phyloP scores from a whole-genome alignment of 2,888 invertebrate genomes.

The Habroteleia sp. region DNA sequence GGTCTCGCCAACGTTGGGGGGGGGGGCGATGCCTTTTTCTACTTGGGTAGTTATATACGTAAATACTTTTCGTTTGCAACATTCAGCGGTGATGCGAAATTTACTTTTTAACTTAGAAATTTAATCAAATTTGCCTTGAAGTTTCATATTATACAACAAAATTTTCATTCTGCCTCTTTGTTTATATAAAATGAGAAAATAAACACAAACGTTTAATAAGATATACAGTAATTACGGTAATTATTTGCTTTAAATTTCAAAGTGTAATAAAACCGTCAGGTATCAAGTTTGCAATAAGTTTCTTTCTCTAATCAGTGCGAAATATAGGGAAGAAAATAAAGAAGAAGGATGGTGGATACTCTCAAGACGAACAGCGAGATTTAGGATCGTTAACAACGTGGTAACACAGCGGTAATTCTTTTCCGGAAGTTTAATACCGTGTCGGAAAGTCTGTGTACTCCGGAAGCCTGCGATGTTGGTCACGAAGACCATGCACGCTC shows the following conservation, averaged over 20 bases:
- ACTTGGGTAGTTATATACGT: too few relatives aligned
- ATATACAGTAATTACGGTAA: conserved; percentile 32
- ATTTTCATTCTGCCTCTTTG: conserved; percentile 5
- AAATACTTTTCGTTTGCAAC: too few relatives aligned
- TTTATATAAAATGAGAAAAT: conserved; percentile 7
- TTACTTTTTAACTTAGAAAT: conserved; percentile 4
- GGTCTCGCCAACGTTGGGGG: too few relatives aligned
- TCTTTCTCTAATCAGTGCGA: conserved; percentile 56
- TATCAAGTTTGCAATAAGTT: conserved; percentile 39
- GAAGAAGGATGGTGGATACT: conserved; percentile 59
- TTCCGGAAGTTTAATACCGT: conserved; percentile 72
- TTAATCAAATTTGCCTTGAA: conserved; percentile 18
- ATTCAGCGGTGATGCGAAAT: too few relatives aligned
- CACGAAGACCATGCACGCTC: conserved; percentile 64
- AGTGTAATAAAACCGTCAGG: conserved; percentile 45
- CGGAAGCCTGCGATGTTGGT: conserved; percentile 57
- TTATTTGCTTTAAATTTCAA: conserved; percentile 41
- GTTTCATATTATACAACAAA: neutral
- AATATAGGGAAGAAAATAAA: conserved; percentile 59
- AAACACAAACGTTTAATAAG: conserved; percentile 24
- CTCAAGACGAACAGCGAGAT: conserved; percentile 64
- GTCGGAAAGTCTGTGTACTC: conserved; percentile 68
- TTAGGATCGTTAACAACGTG: conserved; percentile 66
- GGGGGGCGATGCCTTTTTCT: too few relatives aligned
- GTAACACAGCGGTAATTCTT: conserved; percentile 69